Evolutionary conservation across 2,888 invertebrate genomes (phyloP), one percentile per base, ranked within the genome.

Genomic region (Abrostola tripartita): DNA sequence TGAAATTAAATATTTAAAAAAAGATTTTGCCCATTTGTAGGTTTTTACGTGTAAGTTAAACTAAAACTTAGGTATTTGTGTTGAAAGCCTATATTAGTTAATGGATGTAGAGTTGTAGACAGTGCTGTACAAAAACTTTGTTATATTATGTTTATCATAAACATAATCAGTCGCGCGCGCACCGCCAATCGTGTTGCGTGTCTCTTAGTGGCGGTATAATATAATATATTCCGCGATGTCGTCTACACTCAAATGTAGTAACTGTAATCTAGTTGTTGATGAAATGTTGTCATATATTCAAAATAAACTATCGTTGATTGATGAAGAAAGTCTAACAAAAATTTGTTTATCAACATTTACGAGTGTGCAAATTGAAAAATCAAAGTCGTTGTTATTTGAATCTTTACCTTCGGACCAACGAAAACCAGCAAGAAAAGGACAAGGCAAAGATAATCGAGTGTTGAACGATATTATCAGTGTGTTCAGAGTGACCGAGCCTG

Each of bases 341-440:
- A 35, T 53, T 5, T 53, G 53, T 35, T 12, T 53, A 5, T n/a
- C 53, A 24, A 9, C 14, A 5, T 53, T 53, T 35, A 24, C 40
- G 8, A 40, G 14, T 12, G 53, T 35, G 5, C 40, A 53, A 35
- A 53, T 53, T 53, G 41, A 53, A 53, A 53, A 53, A 53, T 53
- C 53, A 24, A 53, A 53, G 41, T 11, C 35, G 24, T 53, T 53
- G 11, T n/a, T 53, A 35, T 53, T 53, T 42, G 53, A 53, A 53
- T 53, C 53, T 5, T 42, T 53, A 41, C 24, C 53, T 9, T 38
- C 42, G 41, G 57, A 58, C 5, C 37, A 41, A n/a, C 50, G 41
- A 35, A 53, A 53, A 53, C 53, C 52, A 8, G 11, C 37, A 8
- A 37, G 52, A 14, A 52, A 52, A 24, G 52, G 52, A 40, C 40